phyloP scores from a whole-genome alignment of 2,888 invertebrate genomes.

The Augiades crinisus region DNA sequence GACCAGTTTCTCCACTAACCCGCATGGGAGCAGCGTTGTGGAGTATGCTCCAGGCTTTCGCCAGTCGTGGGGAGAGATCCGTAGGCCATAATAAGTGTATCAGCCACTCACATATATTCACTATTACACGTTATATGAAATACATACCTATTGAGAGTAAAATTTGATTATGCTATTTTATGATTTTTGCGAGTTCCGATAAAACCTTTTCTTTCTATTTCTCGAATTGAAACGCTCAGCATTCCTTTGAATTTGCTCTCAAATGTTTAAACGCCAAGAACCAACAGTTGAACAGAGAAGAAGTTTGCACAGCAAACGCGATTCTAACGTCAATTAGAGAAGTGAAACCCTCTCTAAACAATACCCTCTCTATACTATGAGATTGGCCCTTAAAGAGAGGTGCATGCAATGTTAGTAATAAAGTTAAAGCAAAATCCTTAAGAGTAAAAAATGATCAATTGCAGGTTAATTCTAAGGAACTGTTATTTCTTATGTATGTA shows the following conservation, averaged over 20 bases:
- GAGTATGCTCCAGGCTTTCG: no score
- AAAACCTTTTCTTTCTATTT: no score
- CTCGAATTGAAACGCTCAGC: background rate
- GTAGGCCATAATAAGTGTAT: no score
- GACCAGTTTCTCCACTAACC: no score
- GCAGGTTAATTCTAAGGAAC: background rate
- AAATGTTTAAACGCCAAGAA: constrained; percentile 2
- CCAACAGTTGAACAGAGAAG: constrained; percentile 7
- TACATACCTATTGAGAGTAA: no score
- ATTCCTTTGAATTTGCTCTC: background rate
- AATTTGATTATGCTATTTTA: no score
- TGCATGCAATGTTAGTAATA: background rate
- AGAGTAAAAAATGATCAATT: background rate
- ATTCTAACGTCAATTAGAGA: constrained; percentile 5
- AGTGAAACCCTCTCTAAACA: constrained; percentile 9
- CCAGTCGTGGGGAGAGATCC: no score
- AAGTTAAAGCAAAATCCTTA: background rate
- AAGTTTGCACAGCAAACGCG: constrained; percentile 1
- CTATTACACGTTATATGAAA: no score
- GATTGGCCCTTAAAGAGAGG: background rate
- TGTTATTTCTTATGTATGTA: no score
- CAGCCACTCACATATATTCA: no score
- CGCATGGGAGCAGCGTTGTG: no score
- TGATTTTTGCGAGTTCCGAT: no score
- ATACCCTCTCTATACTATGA: background rate